These are phyloP conservation scores for Automeris io DNA, from an alignment of 2,888 invertebrate species.

Conservation along the genomic window DNA sequence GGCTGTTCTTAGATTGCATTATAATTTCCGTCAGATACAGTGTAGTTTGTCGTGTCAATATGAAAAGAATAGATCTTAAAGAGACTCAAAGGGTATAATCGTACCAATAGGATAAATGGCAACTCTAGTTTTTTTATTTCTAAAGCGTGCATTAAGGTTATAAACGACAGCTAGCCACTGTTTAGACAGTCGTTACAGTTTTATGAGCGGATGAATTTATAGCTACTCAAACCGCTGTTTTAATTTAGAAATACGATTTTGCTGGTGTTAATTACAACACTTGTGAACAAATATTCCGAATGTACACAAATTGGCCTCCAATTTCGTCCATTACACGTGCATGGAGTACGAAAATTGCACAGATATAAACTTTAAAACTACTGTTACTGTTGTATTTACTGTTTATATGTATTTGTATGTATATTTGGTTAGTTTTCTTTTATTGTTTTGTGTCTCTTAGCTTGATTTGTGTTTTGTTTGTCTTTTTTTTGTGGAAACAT, in stretches of 20 bases:
- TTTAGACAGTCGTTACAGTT: slow-evolving; percentile 70
- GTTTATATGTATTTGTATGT: no score
- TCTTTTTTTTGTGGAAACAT: no score
- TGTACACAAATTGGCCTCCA: slow-evolving; percentile 11
- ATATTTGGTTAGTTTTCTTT: no score
- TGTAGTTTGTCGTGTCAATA: slow-evolving; percentile 11
- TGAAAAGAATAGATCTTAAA: slow-evolving; percentile 27
- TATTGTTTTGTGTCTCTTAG: no score
- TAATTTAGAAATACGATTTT: slow-evolving; percentile 66
- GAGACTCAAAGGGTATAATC: slow-evolving; percentile 38
- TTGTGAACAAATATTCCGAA: slow-evolving; percentile 24
- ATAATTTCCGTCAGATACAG: no score
- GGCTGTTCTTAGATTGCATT: no score
- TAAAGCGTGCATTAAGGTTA: slow-evolving; percentile 52
- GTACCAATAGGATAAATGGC: no score
- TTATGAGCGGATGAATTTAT: slow-evolving; percentile 69
- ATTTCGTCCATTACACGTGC: slow-evolving; percentile 13
- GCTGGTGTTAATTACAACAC: slow-evolving; percentile 64
- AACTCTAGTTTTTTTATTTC: slow-evolving; percentile 36
- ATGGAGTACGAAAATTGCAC: slow-evolving; percentile 17
- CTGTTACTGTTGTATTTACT: no score
- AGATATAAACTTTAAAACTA: slow-evolving; percentile 1
- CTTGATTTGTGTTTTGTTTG: no score
- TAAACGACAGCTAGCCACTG: slow-evolving; percentile 67
- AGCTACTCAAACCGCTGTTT: slow-evolving; percentile 52